Evolutionary conservation across 2,113 vertebrate genomes (phyloP).

Genomic region (Cottus gobio): DNA sequence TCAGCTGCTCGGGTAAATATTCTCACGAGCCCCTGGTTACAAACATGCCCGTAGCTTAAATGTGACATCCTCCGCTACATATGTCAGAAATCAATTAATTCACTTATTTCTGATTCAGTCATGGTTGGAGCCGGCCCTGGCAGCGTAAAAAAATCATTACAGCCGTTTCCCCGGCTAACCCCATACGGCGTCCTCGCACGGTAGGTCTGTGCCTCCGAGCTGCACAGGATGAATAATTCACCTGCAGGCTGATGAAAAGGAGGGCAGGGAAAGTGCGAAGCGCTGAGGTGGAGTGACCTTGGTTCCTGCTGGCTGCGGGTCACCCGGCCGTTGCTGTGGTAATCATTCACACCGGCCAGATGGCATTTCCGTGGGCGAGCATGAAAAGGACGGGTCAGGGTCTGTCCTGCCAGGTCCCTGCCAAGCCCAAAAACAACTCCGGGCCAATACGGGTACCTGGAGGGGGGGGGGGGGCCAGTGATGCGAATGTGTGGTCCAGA

Average conservation of each 20-base stretch:
- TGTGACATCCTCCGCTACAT: slow-evolving; percentile 50
- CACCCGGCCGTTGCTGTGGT: slow-evolving; percentile 82
- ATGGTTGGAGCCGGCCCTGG: slow-evolving; percentile 31
- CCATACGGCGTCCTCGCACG: not conserved
- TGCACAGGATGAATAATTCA: slow-evolving; percentile 79
- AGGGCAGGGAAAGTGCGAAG: slow-evolving; percentile 77
- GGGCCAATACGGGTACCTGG: slow-evolving; percentile 67
- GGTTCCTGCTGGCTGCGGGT: slow-evolving; percentile 84
- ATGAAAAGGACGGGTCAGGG: slow-evolving; percentile 85
- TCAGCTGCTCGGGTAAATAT: slow-evolving; percentile 41
- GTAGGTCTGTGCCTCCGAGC: slow-evolving; percentile 56
- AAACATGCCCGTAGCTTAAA: slow-evolving; percentile 34
- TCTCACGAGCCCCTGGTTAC: slow-evolving; percentile 7
- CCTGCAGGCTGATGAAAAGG: slow-evolving; percentile 78
- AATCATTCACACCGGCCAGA: slow-evolving; percentile 89
- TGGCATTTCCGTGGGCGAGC: slow-evolving; percentile 85
- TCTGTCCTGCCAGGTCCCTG: slow-evolving; percentile 80
- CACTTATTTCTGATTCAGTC: slow-evolving; percentile 58
- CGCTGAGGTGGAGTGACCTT: slow-evolving; percentile 85
- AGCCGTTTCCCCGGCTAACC: slow-evolving; percentile 18
- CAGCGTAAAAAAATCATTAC: slow-evolving; percentile 45
- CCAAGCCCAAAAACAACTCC: slow-evolving; percentile 73
- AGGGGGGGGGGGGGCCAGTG: slow-evolving; percentile 55
- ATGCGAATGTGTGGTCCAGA: slow-evolving; percentile 46
- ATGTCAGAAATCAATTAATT: slow-evolving; percentile 64